These are phyloP conservation scores for Diglossa cyanea DNA, from an alignment of 2,797 vertebrate species.

Conservation along the genomic window DNA sequence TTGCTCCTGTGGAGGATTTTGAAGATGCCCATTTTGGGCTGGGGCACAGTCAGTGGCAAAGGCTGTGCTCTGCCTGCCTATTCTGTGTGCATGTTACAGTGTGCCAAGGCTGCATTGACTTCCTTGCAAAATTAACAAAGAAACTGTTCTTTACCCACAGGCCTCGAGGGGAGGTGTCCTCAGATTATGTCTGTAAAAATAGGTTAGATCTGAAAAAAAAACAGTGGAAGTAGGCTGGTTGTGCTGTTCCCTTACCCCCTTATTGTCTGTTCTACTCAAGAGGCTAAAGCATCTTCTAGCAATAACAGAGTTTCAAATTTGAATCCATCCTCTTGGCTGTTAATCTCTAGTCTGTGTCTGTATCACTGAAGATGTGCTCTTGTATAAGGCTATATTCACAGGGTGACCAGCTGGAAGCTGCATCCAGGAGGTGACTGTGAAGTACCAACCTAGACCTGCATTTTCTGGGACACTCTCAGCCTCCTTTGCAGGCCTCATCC, in stretches of 20 bases:
- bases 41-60: not conserved
- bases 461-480: not conserved
- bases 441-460: not conserved
- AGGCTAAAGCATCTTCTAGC: not conserved
- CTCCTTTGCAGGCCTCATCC: not conserved
- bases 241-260: not conserved
- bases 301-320: not conserved
- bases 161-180: not conserved
- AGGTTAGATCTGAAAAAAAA: not conserved
- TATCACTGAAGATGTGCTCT: not conserved
- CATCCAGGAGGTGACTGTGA: not conserved
- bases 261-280: not conserved
- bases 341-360: not conserved
- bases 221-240: not conserved
- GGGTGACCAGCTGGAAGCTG: not conserved
- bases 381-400: not conserved
- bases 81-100: not conserved
- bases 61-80: not conserved
- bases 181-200: not conserved
- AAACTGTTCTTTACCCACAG: not conserved
- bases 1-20: not conserved
- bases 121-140: conserved; percentile 24
- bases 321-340: not conserved
- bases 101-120: conserved; percentile 3
- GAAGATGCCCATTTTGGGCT: not conserved